Evolutionary conservation across 2,888 invertebrate genomes (phyloP).

Genomic region (Drosophila kambysellisi): DNA sequence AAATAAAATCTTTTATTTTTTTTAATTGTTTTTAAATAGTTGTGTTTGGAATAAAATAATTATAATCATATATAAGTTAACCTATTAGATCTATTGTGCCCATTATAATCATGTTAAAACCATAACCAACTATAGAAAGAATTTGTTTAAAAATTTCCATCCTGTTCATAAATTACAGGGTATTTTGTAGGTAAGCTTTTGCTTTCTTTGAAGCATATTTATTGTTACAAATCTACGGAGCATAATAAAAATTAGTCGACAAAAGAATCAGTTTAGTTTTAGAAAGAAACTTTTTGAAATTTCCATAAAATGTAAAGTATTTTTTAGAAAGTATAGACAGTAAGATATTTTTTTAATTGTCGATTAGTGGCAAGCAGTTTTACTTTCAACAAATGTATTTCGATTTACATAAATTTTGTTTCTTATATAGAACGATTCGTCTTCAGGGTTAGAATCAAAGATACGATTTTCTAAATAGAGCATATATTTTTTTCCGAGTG

Average conservation of each 20-base stretch:
- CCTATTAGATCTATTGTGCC: too few relatives aligned
- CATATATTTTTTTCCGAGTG: background rate
- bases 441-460: background rate
- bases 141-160: background rate
- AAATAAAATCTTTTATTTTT: background rate
- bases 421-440: background rate
- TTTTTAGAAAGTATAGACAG: background rate
- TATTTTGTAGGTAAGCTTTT: background rate
- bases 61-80: background rate
- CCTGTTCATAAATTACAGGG: too few relatives aligned
- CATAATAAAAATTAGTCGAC: background rate
- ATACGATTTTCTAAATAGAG: background rate
- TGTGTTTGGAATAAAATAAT: background rate
- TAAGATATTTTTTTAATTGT: background rate
- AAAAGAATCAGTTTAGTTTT: background rate
- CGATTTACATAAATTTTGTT: background rate
- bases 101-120: too few relatives aligned
- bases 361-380: background rate
- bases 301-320: background rate
- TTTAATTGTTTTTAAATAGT: background rate
- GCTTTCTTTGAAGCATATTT: background rate
- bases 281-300: background rate
- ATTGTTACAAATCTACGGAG: background rate
- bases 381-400: background rate
- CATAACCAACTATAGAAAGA: background rate